These are phyloP conservation scores for Marasmarcha lunaedactyla DNA, from an alignment of 2,888 invertebrate genomes.

Conservation along the genomic window DNA sequence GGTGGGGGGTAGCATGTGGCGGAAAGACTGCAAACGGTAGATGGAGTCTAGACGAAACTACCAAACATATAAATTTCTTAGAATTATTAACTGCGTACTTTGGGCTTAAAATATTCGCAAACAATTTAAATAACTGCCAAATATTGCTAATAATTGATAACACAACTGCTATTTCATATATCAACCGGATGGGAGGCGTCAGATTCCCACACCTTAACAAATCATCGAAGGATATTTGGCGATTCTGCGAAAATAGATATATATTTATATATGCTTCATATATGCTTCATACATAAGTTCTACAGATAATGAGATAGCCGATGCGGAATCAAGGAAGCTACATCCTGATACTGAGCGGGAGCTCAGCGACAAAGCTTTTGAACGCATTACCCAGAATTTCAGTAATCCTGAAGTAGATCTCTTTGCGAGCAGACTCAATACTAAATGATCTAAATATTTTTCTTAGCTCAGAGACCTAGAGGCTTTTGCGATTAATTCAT, in stretches of 20 bases:
- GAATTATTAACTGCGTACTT: constrained; percentile 1
- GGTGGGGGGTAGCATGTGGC: constrained; percentile 15
- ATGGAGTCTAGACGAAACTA: neutral
- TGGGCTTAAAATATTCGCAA: constrained; percentile 1
- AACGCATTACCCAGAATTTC: neutral
- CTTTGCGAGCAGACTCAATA: neutral
- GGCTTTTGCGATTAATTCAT: neutral
- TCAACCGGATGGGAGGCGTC: constrained; percentile 5
- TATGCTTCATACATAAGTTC: constrained; percentile 17
- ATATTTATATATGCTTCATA: constrained; percentile 15
- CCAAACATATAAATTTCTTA: neutral
- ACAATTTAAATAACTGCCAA: constrained; percentile 12
- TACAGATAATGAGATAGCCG: neutral
- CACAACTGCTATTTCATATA: constrained; percentile 14
- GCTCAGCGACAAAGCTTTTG: constrained; percentile 3
- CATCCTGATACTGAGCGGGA: constrained; percentile 13
- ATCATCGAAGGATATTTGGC: constrained; percentile 19
- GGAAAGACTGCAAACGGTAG: constrained; percentile 1
- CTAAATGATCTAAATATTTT: neutral
- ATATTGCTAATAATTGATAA: constrained; percentile 18
- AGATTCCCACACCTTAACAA: constrained; percentile 4
- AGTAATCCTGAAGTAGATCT: neutral
- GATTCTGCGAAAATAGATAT: constrained; percentile 10
- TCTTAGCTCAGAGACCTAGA: neutral
- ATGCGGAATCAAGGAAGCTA: constrained; percentile 1